Conservation (phyloP, 2,797 vertebrate genomes). For the Cossypha caffra region DNA sequence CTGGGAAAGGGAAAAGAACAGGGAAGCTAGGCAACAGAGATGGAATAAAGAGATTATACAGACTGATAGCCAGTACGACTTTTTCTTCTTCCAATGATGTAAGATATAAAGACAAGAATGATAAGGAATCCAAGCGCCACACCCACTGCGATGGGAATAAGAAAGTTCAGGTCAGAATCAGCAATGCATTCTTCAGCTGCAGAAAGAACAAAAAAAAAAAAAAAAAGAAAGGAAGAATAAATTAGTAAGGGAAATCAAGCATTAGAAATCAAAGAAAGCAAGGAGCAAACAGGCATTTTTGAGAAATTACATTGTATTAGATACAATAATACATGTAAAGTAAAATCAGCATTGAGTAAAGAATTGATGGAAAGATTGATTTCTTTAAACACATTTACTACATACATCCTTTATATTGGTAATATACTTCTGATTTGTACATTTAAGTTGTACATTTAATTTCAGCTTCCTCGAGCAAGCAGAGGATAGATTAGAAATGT, state of each 20-base stretch:
- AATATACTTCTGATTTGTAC: neutral
- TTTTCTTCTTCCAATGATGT: constrained; percentile 95
- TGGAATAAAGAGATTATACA: constrained; percentile 80
- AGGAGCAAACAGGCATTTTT: neutral
- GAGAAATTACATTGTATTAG: neutral
- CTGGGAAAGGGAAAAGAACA: neutral
- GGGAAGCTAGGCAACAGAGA: neutral
- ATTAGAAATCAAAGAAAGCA: constrained; percentile 22
- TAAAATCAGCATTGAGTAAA: neutral
- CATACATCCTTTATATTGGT: neutral
- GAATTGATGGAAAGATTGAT: neutral
- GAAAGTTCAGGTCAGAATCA: constrained; percentile 97
- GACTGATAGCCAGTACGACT: constrained; percentile 95
- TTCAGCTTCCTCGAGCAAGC: neutral
- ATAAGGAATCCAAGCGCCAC: constrained; percentile 94
- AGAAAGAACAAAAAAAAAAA: constrained; percentile 77
- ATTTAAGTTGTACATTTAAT: neutral
- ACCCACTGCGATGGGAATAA: constrained; percentile 94
- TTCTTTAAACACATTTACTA: neutral
- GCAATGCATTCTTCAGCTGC: constrained; percentile 96
- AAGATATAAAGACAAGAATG: constrained; percentile 95
- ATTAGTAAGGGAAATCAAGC: constrained; percentile 68
- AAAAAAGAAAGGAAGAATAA: constrained; percentile 58
- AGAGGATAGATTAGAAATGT: neutral
- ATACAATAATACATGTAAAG: neutral